phyloP scores from a whole-genome alignment of 2,113 vertebrate genomes.

The Bambusicola thoracicus region DNA sequence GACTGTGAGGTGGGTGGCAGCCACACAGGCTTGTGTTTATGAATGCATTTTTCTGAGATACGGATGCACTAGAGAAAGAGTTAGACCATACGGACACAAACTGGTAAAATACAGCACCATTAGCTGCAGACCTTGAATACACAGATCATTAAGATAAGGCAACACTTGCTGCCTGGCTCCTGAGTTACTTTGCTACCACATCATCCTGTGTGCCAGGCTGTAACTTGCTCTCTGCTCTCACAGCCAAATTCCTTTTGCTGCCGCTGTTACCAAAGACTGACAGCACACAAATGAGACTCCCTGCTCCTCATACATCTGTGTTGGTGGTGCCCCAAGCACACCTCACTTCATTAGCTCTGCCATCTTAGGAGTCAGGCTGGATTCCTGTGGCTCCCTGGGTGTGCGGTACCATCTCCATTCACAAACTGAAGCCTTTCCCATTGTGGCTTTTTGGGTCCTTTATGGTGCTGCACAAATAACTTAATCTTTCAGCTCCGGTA shows the following conservation, averaged over 20 bases:
- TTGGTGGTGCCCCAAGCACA: neutral
- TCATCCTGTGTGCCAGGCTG: neutral
- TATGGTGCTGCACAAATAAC: neutral
- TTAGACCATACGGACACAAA: neutral
- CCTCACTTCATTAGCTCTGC: neutral
- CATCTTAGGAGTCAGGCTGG: fast-evolving
- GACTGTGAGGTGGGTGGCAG: neutral
- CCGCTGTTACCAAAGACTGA: neutral
- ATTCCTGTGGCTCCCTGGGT: neutral
- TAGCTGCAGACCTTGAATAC: neutral
- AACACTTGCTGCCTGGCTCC: neutral
- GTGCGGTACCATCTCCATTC: neutral
- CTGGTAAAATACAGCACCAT: neutral
- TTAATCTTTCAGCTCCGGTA: neutral
- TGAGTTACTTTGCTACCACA: neutral
- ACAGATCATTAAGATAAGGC: neutral
- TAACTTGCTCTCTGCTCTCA: neutral
- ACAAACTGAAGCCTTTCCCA: neutral
- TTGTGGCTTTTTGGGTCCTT: neutral
- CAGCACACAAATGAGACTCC: neutral
- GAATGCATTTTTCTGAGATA: neutral
- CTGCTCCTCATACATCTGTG: neutral
- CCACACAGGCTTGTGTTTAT: neutral
- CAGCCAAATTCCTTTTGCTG: neutral
- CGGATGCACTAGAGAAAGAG: neutral